Evolutionary conservation across 2,888 invertebrate species (phyloP).

Genomic region (Stenoptilia bipunctidactyla): DNA sequence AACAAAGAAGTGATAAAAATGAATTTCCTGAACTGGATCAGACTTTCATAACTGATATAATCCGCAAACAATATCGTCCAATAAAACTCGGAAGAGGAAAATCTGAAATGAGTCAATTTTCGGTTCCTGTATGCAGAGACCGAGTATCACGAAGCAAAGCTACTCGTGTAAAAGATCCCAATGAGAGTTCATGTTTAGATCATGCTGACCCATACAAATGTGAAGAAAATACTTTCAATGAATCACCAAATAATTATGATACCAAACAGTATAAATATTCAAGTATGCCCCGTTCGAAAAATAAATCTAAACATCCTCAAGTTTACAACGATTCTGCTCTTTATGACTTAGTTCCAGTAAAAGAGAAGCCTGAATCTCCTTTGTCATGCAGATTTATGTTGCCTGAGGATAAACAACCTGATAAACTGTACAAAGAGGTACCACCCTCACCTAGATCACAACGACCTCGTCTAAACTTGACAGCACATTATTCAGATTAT

Average conservation of each 20-base stretch:
- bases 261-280: slow-evolving; percentile 33
- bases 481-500: slow-evolving; percentile 36
- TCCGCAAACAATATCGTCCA: slow-evolving; percentile 47
- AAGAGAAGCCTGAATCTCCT: slow-evolving; percentile 47
- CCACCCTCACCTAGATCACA: slow-evolving; percentile 50
- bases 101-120: slow-evolving; percentile 47
- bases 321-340: slow-evolving; percentile 38
- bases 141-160: slow-evolving; percentile 11
- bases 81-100: slow-evolving; percentile 37
- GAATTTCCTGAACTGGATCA: slow-evolving; percentile 28
- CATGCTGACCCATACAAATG: slow-evolving; percentile 40
- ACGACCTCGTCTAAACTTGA: slow-evolving; percentile 46
- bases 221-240: slow-evolving; percentile 24
- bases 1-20: slow-evolving; percentile 17
- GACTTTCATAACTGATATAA: slow-evolving; percentile 50
- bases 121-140: slow-evolving; percentile 52
- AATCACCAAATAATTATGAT: not conserved
- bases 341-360: slow-evolving; percentile 54
- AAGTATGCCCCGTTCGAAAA: slow-evolving; percentile 23
- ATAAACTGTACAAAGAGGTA: slow-evolving; percentile 39
- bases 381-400: slow-evolving; percentile 39
- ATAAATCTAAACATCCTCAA: slow-evolving; percentile 22
- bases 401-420: slow-evolving; percentile 26
- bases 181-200: slow-evolving; percentile 11
- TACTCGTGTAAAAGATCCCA: no score